A percentile compares a stretch with the other conserved stretches of the same genome.
Evolutionary conservation across 2,113 vertebrate species (phyloP).

Genomic region (Patagioenas fasciata): DNA sequence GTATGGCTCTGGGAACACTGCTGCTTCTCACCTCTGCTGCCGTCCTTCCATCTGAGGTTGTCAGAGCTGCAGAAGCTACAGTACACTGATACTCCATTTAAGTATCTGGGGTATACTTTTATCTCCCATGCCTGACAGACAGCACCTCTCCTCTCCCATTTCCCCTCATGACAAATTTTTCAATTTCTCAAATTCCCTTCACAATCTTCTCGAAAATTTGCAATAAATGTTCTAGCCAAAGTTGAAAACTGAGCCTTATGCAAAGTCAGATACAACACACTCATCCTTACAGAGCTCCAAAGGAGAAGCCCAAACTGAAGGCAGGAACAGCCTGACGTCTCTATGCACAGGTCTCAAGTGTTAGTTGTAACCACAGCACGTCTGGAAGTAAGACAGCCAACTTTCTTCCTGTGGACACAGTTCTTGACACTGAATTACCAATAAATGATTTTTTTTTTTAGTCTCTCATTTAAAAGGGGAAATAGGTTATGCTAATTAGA

Average conservation of each 20-base stretch:
- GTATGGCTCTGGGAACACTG: background rate
- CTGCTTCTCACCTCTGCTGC: background rate
- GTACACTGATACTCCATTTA: background rate
- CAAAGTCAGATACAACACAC: background rate
- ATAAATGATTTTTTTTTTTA: background rate
- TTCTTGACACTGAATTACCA: background rate
- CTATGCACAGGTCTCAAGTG: background rate
- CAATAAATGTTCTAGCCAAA: background rate
- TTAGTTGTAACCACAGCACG: background rate
- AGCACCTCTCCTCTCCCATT: background rate
- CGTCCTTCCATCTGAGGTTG: rapidly evolving
- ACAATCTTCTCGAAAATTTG: background rate
- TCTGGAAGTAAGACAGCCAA: background rate
- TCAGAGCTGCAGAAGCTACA: background rate
- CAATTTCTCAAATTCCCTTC: background rate
- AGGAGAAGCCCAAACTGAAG: background rate
- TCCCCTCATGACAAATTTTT: background rate
- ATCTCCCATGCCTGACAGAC: background rate
- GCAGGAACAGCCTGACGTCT: background rate
- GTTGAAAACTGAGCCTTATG: background rate
- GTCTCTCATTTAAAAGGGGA: background rate
- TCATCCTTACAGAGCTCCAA: background rate
- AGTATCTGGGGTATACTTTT: background rate
- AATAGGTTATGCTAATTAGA: background rate
- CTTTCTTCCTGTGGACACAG: background rate